Conservation (phyloP, 1,140 invertebrate species). For the Doryteuthis pealeii region DNA sequence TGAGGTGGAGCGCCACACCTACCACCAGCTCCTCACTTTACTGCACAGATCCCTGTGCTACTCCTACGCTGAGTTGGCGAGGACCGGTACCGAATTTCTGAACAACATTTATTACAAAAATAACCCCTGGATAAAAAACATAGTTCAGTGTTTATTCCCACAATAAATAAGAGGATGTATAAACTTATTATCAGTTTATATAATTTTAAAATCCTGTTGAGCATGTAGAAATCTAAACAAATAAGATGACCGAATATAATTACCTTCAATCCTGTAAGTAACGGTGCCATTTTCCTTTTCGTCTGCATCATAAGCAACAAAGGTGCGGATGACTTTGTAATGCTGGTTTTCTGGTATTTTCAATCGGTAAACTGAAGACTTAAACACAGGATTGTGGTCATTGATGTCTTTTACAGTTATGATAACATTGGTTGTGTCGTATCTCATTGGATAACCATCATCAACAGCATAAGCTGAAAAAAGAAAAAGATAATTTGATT, state of each 20-base stretch:
- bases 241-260: conserved; percentile 11
- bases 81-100: too few species aligned
- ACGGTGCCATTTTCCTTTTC: conserved; percentile 80
- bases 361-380: conserved; percentile 20
- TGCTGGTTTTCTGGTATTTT: conserved; percentile 46
- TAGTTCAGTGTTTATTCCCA: too few species aligned
- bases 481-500: conserved; percentile 11
- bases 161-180: too few species aligned
- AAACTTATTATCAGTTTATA: too few species aligned
- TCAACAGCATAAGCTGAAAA: conserved; percentile 53
- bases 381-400: conserved; percentile 38
- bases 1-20: too few species aligned
- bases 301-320: conserved; percentile 79
- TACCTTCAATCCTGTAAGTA: conserved; percentile 91
- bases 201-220: too few species aligned
- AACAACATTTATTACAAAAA: too few species aligned
- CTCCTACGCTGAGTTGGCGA: too few species aligned
- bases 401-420: conserved; percentile 43
- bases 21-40: too few species aligned
- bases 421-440: conserved; percentile 41
- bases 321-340: conserved; percentile 68
- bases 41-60: too few species aligned
- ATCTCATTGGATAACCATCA: conserved; percentile 49
- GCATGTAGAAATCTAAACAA: too few species aligned
- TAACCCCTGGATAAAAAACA: too few species aligned